Conservation (phyloP, 2,888 invertebrate species). For the Tridacna gigas region DNA sequence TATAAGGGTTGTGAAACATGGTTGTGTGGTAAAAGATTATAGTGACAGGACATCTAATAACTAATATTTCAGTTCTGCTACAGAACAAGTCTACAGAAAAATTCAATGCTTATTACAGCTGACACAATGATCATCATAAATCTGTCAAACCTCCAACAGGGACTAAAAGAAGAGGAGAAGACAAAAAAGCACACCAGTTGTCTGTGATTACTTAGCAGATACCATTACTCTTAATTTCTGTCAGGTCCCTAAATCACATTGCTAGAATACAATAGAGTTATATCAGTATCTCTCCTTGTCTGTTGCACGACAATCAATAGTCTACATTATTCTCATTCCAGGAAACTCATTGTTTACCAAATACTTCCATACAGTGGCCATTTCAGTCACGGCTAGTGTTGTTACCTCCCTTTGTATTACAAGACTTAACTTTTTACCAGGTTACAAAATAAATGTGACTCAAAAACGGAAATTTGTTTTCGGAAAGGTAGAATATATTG, state of each 20-base stretch:
- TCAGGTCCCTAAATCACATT: conserved; percentile 55
- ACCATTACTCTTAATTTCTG: conserved; percentile 55
- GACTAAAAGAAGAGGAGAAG: too few species aligned
- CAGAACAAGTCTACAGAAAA: too few species aligned
- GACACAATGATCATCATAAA: too few species aligned
- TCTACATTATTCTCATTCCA: conserved; percentile 2
- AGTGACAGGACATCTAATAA: too few species aligned
- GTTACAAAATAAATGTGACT: background rate
- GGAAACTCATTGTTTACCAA: conserved; percentile 4
- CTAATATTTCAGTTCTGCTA: too few species aligned
- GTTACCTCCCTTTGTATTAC: too few species aligned
- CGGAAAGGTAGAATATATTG: background rate
- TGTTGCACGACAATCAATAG: conserved; percentile 12
- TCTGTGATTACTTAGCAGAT: conserved; percentile 26
- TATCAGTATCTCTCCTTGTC: conserved; percentile 13
- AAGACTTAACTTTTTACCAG: background rate
- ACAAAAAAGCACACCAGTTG: background rate
- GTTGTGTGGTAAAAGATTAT: too few species aligned
- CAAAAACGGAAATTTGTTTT: background rate
- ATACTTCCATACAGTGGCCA: too few species aligned
- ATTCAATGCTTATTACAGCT: too few species aligned
- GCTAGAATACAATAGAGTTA: conserved; percentile 47
- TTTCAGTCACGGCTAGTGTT: too few species aligned
- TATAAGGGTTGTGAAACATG: too few species aligned
- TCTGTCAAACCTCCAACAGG: too few species aligned